These are phyloP conservation scores for Tupaia tana DNA, from an alignment of 2,113 vertebrate species.

Conservation along the genomic window DNA sequence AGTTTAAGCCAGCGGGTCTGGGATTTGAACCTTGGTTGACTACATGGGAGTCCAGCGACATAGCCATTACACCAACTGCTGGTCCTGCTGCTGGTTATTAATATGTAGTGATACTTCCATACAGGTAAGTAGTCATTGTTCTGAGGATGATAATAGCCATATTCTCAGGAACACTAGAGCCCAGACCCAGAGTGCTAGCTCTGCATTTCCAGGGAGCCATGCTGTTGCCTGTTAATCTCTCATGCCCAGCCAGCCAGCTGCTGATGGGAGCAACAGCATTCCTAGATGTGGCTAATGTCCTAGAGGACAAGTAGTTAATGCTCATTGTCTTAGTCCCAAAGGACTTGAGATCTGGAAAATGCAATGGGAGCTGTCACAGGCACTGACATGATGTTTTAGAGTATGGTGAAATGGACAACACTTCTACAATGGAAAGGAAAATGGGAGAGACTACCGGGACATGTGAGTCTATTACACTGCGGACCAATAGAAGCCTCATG, in stretches of 20 bases:
- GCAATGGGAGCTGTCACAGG: background rate
- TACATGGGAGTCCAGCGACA: too few relatives aligned
- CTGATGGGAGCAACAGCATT: background rate
- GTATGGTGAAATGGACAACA: background rate
- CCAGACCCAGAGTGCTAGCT: fast-evolving
- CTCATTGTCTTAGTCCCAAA: background rate
- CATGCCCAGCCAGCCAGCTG: background rate
- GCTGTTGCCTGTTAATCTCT: background rate
- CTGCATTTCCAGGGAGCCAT: background rate
- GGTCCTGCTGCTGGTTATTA: background rate
- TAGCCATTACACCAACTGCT: too few relatives aligned
- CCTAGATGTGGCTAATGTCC: background rate
- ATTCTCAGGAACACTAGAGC: fast-evolving
- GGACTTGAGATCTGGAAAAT: background rate
- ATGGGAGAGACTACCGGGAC: background rate
- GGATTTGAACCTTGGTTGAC: too few relatives aligned
- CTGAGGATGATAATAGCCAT: background rate
- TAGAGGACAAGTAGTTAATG: background rate
- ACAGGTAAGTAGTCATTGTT: background rate
- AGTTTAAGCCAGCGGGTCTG: too few relatives aligned
- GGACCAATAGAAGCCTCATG: background rate
- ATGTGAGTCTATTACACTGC: background rate
- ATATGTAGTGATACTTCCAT: background rate
- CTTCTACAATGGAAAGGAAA: background rate
- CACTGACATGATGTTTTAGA: background rate